Percentiles rank a stretch among this genome's conserved stretches.
These are phyloP conservation scores for Cephus pygmeus DNA, from an alignment of 2,888 invertebrate species.

Conservation along the genomic window DNA sequence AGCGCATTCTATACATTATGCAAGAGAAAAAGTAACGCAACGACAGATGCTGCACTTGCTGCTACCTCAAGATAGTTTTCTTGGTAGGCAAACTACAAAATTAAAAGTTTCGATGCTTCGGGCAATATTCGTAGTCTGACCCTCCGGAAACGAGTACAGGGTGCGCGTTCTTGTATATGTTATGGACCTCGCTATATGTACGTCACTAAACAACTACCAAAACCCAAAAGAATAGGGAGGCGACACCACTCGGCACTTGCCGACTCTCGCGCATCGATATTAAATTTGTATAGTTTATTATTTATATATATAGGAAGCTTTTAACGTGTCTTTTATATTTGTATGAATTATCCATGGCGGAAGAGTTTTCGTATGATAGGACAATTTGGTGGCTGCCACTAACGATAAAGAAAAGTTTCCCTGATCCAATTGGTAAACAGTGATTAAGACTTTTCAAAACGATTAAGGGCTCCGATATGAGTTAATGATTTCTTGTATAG, in stretches of 20 bases:
- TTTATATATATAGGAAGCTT: neutral
- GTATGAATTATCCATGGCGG: neutral
- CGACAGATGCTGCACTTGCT: neutral
- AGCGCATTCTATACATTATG: neutral
- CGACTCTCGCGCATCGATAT: neutral
- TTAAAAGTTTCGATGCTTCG: neutral
- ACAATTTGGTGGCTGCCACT: neutral
- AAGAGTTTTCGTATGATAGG: neutral
- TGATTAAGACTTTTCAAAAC: neutral
- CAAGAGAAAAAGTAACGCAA: neutral
- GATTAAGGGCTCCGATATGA: neutral
- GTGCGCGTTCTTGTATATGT: neutral
- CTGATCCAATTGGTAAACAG: neutral
- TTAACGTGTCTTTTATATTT: neutral
- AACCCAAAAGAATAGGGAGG: neutral
- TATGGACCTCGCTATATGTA: neutral
- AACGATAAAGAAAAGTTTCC: neutral
- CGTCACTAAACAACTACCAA: neutral
- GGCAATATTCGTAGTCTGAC: neutral
- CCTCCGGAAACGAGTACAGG: neutral
- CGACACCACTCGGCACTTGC: neutral
- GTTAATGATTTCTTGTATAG: neutral
- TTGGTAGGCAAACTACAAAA: neutral
- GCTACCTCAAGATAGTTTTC: neutral
- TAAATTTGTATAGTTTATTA: neutral